A percentile compares a stretch with the other conserved stretches of the same genome.
Conservation (phyloP, 2,888 invertebrate species). For the Iselma pallidipennis region DNA sequence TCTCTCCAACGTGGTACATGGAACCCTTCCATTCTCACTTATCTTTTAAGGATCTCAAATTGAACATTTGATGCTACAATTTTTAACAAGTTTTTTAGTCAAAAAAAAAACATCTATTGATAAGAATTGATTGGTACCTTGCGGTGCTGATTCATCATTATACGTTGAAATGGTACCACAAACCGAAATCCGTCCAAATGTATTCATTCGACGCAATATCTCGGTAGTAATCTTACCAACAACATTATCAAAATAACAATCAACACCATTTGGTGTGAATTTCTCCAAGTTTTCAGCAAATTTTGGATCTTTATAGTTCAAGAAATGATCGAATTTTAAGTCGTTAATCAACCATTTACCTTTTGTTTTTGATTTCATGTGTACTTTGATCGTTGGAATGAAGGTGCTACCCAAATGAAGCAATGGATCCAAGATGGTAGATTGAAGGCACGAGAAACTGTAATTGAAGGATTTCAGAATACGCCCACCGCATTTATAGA, state of each 20-base stretch:
- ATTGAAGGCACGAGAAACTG: slow-evolving; percentile 69
- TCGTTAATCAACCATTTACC: slow-evolving; percentile 67
- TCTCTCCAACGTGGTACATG: not conserved
- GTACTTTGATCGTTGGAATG: slow-evolving; percentile 2
- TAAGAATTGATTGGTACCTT: too few relatives aligned
- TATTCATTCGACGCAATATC: slow-evolving; percentile 66
- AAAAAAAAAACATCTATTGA: too few relatives aligned
- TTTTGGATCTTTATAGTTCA: slow-evolving; percentile 70
- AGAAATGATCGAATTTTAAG: slow-evolving; percentile 67
- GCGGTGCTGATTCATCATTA: slow-evolving; percentile 54
- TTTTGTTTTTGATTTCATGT: too few relatives aligned
- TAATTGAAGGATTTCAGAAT: slow-evolving; percentile 66
- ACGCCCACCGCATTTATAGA: slow-evolving; percentile 40
- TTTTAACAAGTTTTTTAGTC: too few relatives aligned
- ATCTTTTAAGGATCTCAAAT: not conserved
- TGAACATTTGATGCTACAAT: not conserved
- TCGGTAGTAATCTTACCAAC: slow-evolving; percentile 68
- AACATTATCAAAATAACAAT: slow-evolving; percentile 78
- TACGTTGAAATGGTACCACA: slow-evolving; percentile 73
- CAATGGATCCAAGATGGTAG: slow-evolving; percentile 62
- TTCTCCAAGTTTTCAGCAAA: slow-evolving; percentile 60
- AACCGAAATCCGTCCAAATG: slow-evolving; percentile 66
- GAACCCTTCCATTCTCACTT: slow-evolving; percentile 3
- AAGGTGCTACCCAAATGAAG: not conserved
- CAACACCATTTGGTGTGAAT: slow-evolving; percentile 68